These are phyloP conservation scores for Aplysina aerophoba DNA, from an alignment of 37 sponge, comb jelly and placozoan genomes.

Conservation along the genomic window DNA sequence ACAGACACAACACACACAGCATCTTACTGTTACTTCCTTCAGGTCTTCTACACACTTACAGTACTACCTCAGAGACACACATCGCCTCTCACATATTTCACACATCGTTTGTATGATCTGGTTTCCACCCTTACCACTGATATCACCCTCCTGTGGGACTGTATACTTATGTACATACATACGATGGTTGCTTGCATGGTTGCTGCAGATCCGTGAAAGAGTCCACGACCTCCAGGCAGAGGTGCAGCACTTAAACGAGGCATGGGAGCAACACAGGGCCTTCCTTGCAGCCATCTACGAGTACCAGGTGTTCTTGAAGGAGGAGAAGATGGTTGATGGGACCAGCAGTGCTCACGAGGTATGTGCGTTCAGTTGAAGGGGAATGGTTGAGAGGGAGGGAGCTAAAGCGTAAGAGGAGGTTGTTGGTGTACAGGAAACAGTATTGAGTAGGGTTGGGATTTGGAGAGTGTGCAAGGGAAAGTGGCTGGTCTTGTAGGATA, in stretches of 20 bases:
- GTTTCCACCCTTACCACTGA: no score
- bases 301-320: constrained; percentile 81
- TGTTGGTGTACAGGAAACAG: no score
- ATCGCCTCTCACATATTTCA: no score
- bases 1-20: neutral
- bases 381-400: no score
- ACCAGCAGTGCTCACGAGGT: constrained; percentile 86
- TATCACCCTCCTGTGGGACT: neutral
- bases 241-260: constrained; percentile 43
- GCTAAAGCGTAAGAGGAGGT: no score
- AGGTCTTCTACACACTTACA: neutral
- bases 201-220: constrained; percentile 65
- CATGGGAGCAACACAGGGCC: constrained; percentile 70
- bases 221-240: constrained; percentile 73
- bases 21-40: no score
- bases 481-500: no score
- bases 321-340: constrained; percentile 74
- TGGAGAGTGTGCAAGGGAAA: no score
- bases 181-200: neutral
- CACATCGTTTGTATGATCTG: neutral
- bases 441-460: no score
- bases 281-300: constrained; percentile 63
- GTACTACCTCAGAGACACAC: neutral
- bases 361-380: no score
- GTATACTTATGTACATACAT: neutral